These are phyloP conservation scores for Epicauta chinensis DNA, from an alignment of 1,140 invertebrate genomes.

Conservation along the genomic window DNA sequence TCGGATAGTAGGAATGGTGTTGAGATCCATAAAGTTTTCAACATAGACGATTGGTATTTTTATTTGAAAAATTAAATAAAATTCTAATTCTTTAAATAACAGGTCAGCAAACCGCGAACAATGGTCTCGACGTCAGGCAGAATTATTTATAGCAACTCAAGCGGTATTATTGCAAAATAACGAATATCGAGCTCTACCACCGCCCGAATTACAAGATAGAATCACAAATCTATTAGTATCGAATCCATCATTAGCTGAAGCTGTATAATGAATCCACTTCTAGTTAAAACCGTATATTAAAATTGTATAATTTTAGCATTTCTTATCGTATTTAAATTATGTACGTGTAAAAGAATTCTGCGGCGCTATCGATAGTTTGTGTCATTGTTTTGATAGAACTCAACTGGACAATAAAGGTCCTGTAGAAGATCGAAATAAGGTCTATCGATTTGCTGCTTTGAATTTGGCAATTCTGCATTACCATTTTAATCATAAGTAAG, in stretches of 20 bases:
- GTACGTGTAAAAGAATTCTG: conserved; percentile 81
- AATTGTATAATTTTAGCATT: conserved; percentile 61
- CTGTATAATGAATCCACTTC: conserved; percentile 58
- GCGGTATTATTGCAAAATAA: conserved; percentile 73
- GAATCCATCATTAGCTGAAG: conserved; percentile 77
- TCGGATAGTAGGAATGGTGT: conserved; percentile 18
- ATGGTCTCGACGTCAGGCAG: conserved; percentile 80
- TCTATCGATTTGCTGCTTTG: conserved; percentile 80
- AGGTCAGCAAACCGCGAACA: conserved; percentile 46
- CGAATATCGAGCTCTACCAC: conserved; percentile 70
- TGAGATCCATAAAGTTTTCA: conserved; percentile 11
- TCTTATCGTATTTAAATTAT: conserved; percentile 84
- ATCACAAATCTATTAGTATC: conserved; percentile 70
- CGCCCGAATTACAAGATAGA: conserved; percentile 66
- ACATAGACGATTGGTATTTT: conserved; percentile 26
- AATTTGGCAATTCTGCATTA: conserved; percentile 84
- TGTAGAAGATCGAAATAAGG: conserved; percentile 62
- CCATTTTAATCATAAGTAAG: conserved; percentile 77
- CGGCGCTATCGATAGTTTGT: conserved; percentile 74
- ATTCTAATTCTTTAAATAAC: conserved; percentile 10
- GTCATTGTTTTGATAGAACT: conserved; percentile 78
- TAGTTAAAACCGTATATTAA: not conserved
- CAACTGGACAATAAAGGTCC: conserved; percentile 41
- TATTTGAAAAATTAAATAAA: not conserved
- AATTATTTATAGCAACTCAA: conserved; percentile 80